These are phyloP conservation scores for Cataglyphis rosenhaueri DNA, from an alignment of 2,888 invertebrate genomes.

Conservation along the genomic window DNA sequence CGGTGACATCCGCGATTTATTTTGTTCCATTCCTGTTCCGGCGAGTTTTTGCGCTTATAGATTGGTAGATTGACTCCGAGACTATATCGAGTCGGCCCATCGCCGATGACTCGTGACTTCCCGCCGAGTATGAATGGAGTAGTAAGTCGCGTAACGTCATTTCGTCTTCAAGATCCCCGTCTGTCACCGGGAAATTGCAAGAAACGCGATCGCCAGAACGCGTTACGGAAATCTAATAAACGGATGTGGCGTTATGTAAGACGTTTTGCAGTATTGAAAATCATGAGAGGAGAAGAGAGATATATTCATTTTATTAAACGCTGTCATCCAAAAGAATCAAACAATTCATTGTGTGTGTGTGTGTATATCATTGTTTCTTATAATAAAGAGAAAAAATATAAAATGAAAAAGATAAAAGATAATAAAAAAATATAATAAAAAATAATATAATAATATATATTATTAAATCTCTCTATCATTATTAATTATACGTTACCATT, in stretches of 20 bases:
- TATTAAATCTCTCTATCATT: background rate
- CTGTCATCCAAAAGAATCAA: too few species aligned
- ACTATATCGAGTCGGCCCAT: conserved; percentile 77
- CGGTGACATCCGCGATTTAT: conserved; percentile 43
- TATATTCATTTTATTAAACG: background rate
- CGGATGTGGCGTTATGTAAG: conserved; percentile 9
- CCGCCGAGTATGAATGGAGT: conserved; percentile 77
- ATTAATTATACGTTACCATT: background rate
- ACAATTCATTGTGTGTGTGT: too few species aligned
- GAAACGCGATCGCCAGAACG: conserved; percentile 54
- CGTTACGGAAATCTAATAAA: conserved; percentile 60
- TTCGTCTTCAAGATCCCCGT: conserved; percentile 55
- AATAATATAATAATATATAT: background rate
- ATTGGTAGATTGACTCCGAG: conserved; percentile 73
- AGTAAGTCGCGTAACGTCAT: conserved; percentile 66
- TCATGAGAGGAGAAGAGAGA: background rate
- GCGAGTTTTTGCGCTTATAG: conserved; percentile 76
- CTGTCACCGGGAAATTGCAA: conserved; percentile 56
- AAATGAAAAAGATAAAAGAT: background rate
- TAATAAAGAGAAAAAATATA: background rate
- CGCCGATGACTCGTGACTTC: conserved; percentile 65
- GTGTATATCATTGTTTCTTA: too few species aligned
- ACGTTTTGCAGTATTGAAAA: background rate
- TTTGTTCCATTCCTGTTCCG: conserved; percentile 58
- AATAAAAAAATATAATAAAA: background rate